phyloP scores from a whole-genome alignment of 1,140 invertebrate species.

The Bombus pyrosoma region DNA sequence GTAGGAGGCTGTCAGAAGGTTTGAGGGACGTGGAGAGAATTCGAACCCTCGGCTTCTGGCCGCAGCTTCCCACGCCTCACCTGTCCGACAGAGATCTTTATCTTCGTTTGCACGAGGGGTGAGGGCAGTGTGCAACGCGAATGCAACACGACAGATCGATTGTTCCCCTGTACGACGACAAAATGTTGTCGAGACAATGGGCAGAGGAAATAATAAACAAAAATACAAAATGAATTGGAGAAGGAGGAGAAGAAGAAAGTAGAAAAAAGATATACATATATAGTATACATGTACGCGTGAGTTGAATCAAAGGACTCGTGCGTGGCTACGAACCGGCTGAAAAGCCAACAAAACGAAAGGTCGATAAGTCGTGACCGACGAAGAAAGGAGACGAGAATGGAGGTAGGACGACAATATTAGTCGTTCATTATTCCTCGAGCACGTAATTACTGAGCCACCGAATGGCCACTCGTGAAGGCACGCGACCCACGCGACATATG shows the following conservation, averaged over 20 bases:
- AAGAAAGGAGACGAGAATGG: slow-evolving; percentile 20
- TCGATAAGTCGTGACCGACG: slow-evolving; percentile 75
- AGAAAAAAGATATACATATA: neutral
- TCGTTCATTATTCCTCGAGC: slow-evolving; percentile 77
- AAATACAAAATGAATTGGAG: neutral
- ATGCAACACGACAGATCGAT: slow-evolving; percentile 41
- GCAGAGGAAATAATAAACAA: slow-evolving; percentile 52
- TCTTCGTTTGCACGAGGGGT: slow-evolving; percentile 42
- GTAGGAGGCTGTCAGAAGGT: slow-evolving; percentile 49
- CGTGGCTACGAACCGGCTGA: slow-evolving; percentile 52
- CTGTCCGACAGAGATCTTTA: slow-evolving; percentile 66
- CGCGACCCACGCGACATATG: slow-evolving; percentile 79
- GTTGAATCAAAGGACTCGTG: slow-evolving; percentile 68
- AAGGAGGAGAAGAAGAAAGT: neutral
- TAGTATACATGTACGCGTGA: slow-evolving; percentile 24
- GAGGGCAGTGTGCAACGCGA: slow-evolving; percentile 21
- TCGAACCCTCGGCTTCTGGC: slow-evolving; percentile 5
- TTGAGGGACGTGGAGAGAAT: slow-evolving; percentile 46
- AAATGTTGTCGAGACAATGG: slow-evolving; percentile 57
- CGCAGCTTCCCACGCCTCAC: slow-evolving; percentile 67
- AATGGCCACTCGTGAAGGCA: slow-evolving; percentile 75
- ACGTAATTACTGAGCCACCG: slow-evolving; percentile 73
- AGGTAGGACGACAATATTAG: slow-evolving; percentile 76
- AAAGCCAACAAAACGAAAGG: slow-evolving; percentile 76
- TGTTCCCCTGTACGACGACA: slow-evolving; percentile 42